Conservation (phyloP, 2,888 invertebrate species). For the Andrena fulva region DNA sequence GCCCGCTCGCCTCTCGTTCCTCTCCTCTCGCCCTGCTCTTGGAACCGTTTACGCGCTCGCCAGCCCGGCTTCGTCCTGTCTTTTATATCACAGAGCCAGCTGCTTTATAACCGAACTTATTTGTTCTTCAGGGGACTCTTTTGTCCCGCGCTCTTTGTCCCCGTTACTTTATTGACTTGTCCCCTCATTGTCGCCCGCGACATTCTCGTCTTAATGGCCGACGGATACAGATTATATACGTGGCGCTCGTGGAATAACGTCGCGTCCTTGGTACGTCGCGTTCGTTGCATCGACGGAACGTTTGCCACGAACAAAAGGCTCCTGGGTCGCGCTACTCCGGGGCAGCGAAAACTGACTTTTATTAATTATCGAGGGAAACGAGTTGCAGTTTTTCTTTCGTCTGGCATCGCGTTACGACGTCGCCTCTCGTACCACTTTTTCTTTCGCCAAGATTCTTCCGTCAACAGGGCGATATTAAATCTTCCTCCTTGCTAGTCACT, state of each 20-base stretch:
- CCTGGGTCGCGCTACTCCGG: not conserved
- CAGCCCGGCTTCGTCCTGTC: constrained; percentile 15
- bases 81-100: constrained; percentile 49
- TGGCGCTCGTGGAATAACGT: constrained; percentile 38
- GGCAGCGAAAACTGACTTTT: not conserved
- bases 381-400: not conserved
- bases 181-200: constrained; percentile 53
- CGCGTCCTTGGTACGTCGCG: constrained; percentile 9
- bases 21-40: not conserved
- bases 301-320: not conserved
- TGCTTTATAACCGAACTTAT: constrained; percentile 68
- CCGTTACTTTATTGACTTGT: constrained; percentile 63
- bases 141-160: constrained; percentile 57
- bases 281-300: not conserved
- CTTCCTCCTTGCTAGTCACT: not conserved
- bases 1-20: not conserved
- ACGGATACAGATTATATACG: constrained; percentile 61
- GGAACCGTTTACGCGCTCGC: constrained; percentile 29
- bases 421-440: not conserved
- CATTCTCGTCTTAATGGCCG: constrained; percentile 57
- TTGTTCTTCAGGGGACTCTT: constrained; percentile 57
- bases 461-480: not conserved
- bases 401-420: not conserved
- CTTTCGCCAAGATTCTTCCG: not conserved
- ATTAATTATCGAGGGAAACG: not conserved